Evolutionary conservation across 2,888 invertebrate species (phyloP), one percentile per base, ranked within the genome.

Genomic region (Melanchra persicariae): DNA sequence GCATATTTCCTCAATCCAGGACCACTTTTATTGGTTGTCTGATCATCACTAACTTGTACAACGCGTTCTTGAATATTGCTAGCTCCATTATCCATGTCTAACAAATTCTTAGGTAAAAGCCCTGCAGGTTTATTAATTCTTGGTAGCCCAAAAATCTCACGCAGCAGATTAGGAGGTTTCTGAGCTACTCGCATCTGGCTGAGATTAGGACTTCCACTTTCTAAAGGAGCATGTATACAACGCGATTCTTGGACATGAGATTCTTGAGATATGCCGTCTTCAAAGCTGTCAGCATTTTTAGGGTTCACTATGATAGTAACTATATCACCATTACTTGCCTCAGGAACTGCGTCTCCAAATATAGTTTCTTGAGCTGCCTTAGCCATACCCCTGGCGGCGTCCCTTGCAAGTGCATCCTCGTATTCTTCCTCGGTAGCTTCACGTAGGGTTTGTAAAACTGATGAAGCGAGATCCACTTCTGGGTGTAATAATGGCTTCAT

Each of bases 341-440:
- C 88, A 6, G 90, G 85, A 2, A 77, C 57, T 12, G 86, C 77
- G 26, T 93, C 92, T 30, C 54, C 76, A 43, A 77, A 77, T n/a
- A 70, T 12, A 19, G 61, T 57, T 47, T 79, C 74, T 57, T 90
- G 88, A 26, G 82, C 74, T 24, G 78, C 85, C 73, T 82, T 85
- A 1, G 83, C 77, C 7, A 71, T 60, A 69, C 73, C 79, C 74
- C 92, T 91, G 0, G 91, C 91, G 34, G 93, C 93, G 45, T 95
- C 95, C 80, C 95, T 91, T 12, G 89, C 92, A 34, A 95, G 83
- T 0, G 95, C 96, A 15, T 95, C 93, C 77, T 88, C 79, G 63
- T 94, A 95, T 79, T 95, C 95, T 79, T 94, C 92, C 54, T 95
- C 94, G 0, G 95, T 95, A 10, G 90, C 95, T 83, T 94, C 91